Conservation (phyloP, 2,113 vertebrate genomes). For the Callipepla squamata region DNA sequence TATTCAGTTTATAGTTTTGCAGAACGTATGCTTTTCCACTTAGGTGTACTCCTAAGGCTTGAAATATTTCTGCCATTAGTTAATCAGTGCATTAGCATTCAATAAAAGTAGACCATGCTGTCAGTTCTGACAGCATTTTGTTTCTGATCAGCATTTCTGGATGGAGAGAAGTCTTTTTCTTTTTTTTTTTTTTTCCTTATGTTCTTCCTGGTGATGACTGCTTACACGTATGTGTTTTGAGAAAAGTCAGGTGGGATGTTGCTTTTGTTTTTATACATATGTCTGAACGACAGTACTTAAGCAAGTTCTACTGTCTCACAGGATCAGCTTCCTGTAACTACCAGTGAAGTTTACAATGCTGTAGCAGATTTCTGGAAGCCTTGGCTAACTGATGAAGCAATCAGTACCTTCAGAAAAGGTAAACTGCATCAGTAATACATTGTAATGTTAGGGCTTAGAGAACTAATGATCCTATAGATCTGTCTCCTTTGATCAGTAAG, state of each 20-base stretch:
- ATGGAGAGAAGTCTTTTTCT: not conserved
- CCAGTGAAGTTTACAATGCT: slow-evolving; percentile 87
- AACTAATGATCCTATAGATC: not conserved
- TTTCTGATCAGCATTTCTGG: not conserved
- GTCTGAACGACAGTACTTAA: not conserved
- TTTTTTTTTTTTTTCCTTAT: not conserved
- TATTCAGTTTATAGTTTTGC: not conserved
- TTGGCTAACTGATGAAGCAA: slow-evolving; percentile 87
- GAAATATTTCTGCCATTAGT: not conserved
- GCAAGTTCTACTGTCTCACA: slow-evolving; percentile 65
- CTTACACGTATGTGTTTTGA: not conserved
- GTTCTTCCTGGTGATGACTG: not conserved
- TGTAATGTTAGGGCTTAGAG: not conserved
- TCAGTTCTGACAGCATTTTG: not conserved
- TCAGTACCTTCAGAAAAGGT: slow-evolving; percentile 89
- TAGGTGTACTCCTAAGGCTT: not conserved
- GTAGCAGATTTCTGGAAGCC: slow-evolving; percentile 88
- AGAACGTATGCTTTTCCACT: not conserved
- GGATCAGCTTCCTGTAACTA: slow-evolving; percentile 88
- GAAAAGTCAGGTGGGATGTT: not conserved
- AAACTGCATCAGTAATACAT: not conserved
- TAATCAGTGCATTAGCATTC: not conserved
- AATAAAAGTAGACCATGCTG: not conserved
- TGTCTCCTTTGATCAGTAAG: not conserved
- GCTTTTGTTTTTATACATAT: not conserved